A percentile compares a stretch with the other conserved stretches of the same genome.
Evolutionary conservation across 2,797 vertebrate genomes (phyloP).

Genomic region (Brotula barbata): DNA sequence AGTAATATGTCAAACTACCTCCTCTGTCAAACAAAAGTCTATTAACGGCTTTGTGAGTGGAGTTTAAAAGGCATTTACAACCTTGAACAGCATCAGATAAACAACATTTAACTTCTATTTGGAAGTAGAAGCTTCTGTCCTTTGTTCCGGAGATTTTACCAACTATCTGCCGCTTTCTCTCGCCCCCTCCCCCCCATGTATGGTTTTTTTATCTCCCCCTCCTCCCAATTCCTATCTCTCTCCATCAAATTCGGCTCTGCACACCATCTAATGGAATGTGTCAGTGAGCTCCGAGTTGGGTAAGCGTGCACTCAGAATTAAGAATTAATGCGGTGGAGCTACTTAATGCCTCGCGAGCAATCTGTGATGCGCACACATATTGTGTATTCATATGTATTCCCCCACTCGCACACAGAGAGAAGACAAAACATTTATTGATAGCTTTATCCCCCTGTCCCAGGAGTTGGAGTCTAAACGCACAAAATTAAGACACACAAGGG

Average conservation of each 20-base stretch:
- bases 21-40: slow-evolving; percentile 45
- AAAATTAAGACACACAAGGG: slow-evolving; percentile 22
- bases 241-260: slow-evolving; percentile 43
- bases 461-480: slow-evolving; percentile 1
- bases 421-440: not conserved
- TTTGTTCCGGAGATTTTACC: slow-evolving; percentile 18
- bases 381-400: slow-evolving; percentile 23
- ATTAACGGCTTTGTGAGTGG: slow-evolving; percentile 31
- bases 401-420: not conserved
- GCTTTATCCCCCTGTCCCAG: not conserved
- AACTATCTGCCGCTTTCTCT: not conserved
- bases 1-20: slow-evolving; percentile 54
- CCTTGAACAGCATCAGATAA: slow-evolving; percentile 24
- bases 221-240: slow-evolving; percentile 53
- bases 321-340: slow-evolving; percentile 51
- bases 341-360: slow-evolving; percentile 46
- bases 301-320: slow-evolving; percentile 61
- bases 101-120: slow-evolving; percentile 30
- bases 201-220: slow-evolving; percentile 44
- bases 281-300: slow-evolving; percentile 46
- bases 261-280: slow-evolving; percentile 58
- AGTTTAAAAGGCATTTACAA: slow-evolving; percentile 24
- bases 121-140: not conserved
- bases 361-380: slow-evolving; percentile 13
- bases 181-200: not conserved